Conservation (phyloP, 1,140 invertebrate genomes). For the Propsilocerus akamusi region DNA sequence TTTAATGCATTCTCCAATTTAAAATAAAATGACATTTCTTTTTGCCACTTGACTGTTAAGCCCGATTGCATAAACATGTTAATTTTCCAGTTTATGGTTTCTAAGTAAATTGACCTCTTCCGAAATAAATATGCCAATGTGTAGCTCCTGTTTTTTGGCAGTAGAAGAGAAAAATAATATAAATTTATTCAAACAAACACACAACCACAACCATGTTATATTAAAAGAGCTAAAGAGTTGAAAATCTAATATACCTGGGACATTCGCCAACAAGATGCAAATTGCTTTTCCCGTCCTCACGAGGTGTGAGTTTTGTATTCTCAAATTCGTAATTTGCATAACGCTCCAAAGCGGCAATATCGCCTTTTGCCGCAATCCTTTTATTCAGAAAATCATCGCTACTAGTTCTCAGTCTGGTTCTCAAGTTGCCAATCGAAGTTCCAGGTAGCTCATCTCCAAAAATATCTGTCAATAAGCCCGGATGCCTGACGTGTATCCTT, state of each 20-base stretch:
- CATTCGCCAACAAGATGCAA: not conserved
- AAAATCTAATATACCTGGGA: not conserved
- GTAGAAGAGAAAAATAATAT: not conserved
- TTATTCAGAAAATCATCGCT: not conserved
- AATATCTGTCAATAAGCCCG: not conserved
- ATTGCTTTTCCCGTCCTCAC: not conserved
- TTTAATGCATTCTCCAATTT: not conserved
- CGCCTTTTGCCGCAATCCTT: not conserved
- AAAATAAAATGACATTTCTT: not conserved
- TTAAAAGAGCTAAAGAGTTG: not conserved
- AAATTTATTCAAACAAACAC: not conserved
- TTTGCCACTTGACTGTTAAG: not conserved
- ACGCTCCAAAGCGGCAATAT: not conserved
- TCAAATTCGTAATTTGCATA: not conserved
- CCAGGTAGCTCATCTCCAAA: not conserved
- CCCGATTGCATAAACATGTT: conserved; percentile 1
- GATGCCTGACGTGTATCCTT: not conserved
- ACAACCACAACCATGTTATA: not conserved
- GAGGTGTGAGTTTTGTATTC: not conserved
- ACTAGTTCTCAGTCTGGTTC: not conserved
- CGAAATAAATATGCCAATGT: not conserved
- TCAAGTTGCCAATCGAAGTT: not conserved
- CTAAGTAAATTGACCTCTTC: not conserved
- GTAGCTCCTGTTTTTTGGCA: not conserved
- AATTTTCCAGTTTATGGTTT: not conserved